Evolutionary conservation across 2,113 vertebrate species (phyloP), one percentile per base, ranked within the genome.

Genomic region (Leuciscus idus): DNA sequence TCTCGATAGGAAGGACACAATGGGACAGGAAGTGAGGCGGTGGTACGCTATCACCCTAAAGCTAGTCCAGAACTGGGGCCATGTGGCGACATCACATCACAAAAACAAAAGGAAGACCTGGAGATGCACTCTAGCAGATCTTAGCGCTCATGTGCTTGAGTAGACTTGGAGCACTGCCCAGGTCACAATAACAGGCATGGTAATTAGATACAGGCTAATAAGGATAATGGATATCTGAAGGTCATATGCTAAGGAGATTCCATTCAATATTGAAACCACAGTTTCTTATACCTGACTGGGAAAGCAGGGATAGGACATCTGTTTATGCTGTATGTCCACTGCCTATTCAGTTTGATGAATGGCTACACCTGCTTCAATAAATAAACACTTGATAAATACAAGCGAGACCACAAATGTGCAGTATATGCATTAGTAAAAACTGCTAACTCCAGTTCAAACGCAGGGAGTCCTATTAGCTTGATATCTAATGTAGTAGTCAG

Each of bases 11-110:
- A 84, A 77, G n/a, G n/a, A 59, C 61, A 86, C 76, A 81, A 84
- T 43, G 12, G 50, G 30, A 55, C 73, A 88, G 84, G 84, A 86
- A 82, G 78, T 46, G 84, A 70, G 48, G 33, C 55, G 7, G 66
- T 73, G 48, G 28, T 70, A 19, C 15, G 33, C 23, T 59, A 68
- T 81, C 75, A 50, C 50, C 46, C 72, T 79, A 46, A 57, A 75
- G 33, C 21, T 36, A 28, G 17, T 80, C 36, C 75, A 86, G 17
- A 66, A 70, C 21, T 66, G 46, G 6, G 68, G 30, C 33, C 30
- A 6, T 79, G 48, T 30, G 23, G 48, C n/a, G 13, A 83, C 30
- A 77, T 55, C 26, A 50, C 4, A 2, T n/a, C 9, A 39, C 78
- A 80, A 66, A 57, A 70, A 74, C 30, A 39, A 84, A 28, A 70